phyloP scores from a whole-genome alignment of 1,140 invertebrate genomes.

The Diorhabda sublineata region DNA sequence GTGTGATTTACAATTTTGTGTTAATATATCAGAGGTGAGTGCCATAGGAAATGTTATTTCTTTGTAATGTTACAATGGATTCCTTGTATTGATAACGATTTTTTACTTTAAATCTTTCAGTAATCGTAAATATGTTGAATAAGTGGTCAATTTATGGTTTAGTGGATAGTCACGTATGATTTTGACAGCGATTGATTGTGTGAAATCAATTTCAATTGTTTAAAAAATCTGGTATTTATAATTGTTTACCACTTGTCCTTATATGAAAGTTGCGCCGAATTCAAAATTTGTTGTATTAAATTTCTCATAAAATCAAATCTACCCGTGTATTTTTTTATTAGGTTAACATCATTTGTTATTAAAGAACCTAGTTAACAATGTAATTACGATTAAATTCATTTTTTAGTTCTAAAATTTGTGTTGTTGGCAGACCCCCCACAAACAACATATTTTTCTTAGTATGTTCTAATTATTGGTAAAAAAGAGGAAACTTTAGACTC shows the following conservation, averaged over 20 bases:
- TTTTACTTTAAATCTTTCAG: slow-evolving; percentile 3
- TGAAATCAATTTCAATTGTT: background rate
- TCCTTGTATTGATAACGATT: slow-evolving; percentile 16
- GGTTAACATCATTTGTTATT: too few species aligned
- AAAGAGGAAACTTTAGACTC: too few species aligned
- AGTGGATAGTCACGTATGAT: background rate
- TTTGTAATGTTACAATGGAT: slow-evolving; percentile 20
- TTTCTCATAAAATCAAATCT: background rate
- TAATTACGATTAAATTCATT: too few species aligned
- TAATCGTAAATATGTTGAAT: background rate
- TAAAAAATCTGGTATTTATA: slow-evolving; percentile 36
- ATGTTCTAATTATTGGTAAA: background rate
- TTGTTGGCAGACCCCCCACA: background rate
- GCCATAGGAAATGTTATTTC: background rate
- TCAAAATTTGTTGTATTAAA: slow-evolving; percentile 27
- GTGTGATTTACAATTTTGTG: background rate
- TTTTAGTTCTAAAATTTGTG: too few species aligned
- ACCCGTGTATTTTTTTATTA: too few species aligned
- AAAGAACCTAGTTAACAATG: too few species aligned
- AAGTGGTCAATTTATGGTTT: background rate
- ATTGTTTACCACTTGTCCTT: slow-evolving; percentile 41
- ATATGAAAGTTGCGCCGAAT: slow-evolving; percentile 39
- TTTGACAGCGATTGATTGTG: background rate
- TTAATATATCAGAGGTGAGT: slow-evolving; percentile 8
- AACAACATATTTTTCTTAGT: background rate